phyloP scores from a whole-genome alignment of 1,140 invertebrate species.

The Chrysomallon squamiferum region DNA sequence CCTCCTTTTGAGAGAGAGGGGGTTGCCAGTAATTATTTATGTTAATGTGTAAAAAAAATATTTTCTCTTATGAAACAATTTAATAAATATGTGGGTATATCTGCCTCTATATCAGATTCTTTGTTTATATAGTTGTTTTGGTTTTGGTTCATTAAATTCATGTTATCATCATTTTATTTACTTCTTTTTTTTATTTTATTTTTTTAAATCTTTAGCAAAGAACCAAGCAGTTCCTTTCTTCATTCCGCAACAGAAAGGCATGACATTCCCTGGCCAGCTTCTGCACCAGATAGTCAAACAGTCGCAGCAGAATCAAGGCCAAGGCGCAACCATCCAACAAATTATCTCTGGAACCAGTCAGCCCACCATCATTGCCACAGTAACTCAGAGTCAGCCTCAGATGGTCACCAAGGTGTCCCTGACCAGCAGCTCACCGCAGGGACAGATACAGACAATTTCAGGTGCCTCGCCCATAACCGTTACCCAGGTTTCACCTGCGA shows the following conservation, averaged over 20 bases:
- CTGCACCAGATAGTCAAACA: slow-evolving; percentile 51
- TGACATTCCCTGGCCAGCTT: slow-evolving; percentile 36
- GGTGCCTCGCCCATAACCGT: slow-evolving; percentile 27
- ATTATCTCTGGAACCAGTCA: slow-evolving; percentile 39
- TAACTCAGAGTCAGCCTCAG: slow-evolving; percentile 45
- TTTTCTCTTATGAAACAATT: no score
- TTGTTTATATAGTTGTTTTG: no score
- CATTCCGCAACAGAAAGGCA: slow-evolving; percentile 26
- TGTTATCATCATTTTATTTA: no score
- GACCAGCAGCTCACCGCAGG: slow-evolving; percentile 17
- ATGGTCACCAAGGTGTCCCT: slow-evolving; percentile 45
- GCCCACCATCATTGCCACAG: slow-evolving; percentile 53
- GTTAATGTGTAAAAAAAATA: background rate
- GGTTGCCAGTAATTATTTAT: background rate
- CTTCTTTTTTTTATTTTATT: background rate
- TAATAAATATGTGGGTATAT: no score
- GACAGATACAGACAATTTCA: slow-evolving; percentile 37
- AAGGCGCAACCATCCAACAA: slow-evolving; percentile 33
- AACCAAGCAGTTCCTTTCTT: slow-evolving; percentile 26
- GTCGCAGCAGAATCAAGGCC: slow-evolving; percentile 23
- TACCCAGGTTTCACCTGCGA: slow-evolving; percentile 22
- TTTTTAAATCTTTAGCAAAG: background rate
- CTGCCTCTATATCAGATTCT: no score
- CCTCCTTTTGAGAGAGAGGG: background rate
- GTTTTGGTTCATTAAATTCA: no score